Evolutionary conservation across 2,113 vertebrate genomes (phyloP), one percentile per base, ranked within the genome.

Genomic region (Geococcyx californianus): DNA sequence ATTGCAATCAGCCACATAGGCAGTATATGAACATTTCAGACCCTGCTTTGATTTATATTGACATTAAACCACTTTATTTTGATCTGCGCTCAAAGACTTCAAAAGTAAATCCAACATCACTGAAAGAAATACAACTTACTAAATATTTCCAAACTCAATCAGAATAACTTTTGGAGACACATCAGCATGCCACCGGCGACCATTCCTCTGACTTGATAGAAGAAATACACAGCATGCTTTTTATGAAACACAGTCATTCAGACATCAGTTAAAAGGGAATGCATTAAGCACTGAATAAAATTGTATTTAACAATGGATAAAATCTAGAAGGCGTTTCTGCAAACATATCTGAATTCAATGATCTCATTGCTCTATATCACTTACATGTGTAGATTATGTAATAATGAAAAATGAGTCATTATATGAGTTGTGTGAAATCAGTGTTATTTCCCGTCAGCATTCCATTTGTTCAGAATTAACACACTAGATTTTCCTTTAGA

Each of bases 1-100:
- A 94, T 54, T 31, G 11, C 55, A 82, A 74, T 36, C 29, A 69
- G 11, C 70, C 72, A 92, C 77, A 86, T 13, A 55, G 18, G 45
- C 11, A 76, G 33, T 26, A 67, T 82, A 89, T 84, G 95, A 80
- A 82, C 44, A 92, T 97, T 95, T 94, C 73, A 95, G 68, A 92
- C 36, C 64, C 33, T 33, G 12, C 19, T 90, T 88, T 96, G 89
- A 97, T 97, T 95, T 60, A 52, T 92, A 72, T 33, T 94, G 91
- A 94, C 68, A 95, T 76, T 77, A 96, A 97, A 86, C 19, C 55
- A 75, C 29, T 38, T 93, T 90, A 93, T 94, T 97, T 89, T 97
- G 88, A 97, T 95, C 52, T 58, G 33, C 36, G 29, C 67, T 95
- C 82, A 75, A 94, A 96, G 44, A 64, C 60, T 79, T 69, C 10